Evolutionary conservation across 2,888 invertebrate genomes (phyloP).

Genomic region (Aplocera efformata): DNA sequence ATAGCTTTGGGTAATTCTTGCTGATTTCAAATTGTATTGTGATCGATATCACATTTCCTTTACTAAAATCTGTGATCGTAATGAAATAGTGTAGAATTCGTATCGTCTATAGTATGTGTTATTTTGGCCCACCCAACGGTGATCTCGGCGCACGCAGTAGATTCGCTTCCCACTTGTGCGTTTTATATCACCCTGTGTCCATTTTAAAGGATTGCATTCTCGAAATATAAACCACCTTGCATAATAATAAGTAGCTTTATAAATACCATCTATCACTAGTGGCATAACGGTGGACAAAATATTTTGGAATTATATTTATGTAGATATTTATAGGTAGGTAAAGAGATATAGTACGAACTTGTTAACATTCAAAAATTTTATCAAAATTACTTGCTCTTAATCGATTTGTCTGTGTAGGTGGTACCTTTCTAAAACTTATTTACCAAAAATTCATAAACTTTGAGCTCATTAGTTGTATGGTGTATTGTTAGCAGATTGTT

Average conservation of each 20-base stretch:
- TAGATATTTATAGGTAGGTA: slow-evolving; percentile 51
- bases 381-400: slow-evolving; percentile 42
- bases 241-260: slow-evolving; percentile 29
- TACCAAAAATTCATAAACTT: slow-evolving; percentile 2
- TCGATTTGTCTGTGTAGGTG: slow-evolving; percentile 23
- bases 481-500: slow-evolving; percentile 7
- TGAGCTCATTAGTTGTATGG: slow-evolving; percentile 16
- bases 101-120: slow-evolving; percentile 37
- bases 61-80: slow-evolving; percentile 74
- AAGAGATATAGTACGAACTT: slow-evolving; percentile 57
- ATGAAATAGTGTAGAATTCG: slow-evolving; percentile 57
- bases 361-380: slow-evolving; percentile 65
- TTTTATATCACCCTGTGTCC: slow-evolving; percentile 5
- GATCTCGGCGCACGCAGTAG: slow-evolving; percentile 13
- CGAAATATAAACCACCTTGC: slow-evolving; percentile 20
- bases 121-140: slow-evolving; percentile 67
- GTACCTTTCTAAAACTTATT: slow-evolving; percentile 16
- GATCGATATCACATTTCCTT: slow-evolving; percentile 65
- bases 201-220: slow-evolving; percentile 5
- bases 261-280: slow-evolving; percentile 27
- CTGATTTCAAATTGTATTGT: slow-evolving; percentile 53
- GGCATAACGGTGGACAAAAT: slow-evolving; percentile 49
- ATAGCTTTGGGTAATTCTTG: slow-evolving; percentile 39
- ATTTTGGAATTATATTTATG: slow-evolving; percentile 69
- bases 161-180: slow-evolving; percentile 21